Evolutionary conservation across 1,140 invertebrate genomes (phyloP).

Genomic region (Tetraneura akinire): DNA sequence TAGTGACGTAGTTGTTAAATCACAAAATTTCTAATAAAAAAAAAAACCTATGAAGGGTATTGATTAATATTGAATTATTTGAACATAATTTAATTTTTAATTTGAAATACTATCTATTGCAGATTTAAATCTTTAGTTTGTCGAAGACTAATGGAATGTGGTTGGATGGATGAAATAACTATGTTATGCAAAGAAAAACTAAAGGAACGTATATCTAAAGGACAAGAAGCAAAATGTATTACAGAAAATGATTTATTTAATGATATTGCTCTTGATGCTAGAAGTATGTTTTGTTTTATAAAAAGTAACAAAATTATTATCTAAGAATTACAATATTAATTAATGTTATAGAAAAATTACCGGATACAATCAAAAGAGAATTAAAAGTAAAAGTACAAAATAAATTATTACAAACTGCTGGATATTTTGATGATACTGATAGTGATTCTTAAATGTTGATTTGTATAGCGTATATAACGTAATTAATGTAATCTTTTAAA

Average conservation of each 20-base stretch:
- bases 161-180: conserved; percentile 42
- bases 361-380: conserved; percentile 46
- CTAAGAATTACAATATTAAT: background rate
- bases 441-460: conserved; percentile 40
- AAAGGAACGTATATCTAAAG: conserved; percentile 19
- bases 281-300: conserved; percentile 25
- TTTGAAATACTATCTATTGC: background rate
- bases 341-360: conserved; percentile 24
- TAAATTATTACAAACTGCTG: conserved; percentile 40
- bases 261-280: conserved; percentile 42
- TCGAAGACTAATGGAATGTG: conserved; percentile 37
- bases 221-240: conserved; percentile 12
- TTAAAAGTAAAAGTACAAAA: conserved; percentile 47
- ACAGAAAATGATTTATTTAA: conserved; percentile 45
- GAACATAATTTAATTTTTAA: background rate
- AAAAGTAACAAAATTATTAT: too few species aligned
- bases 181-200: conserved; percentile 44
- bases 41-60: background rate
- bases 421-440: conserved; percentile 46
- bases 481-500: too few species aligned
- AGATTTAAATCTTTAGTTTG: conserved; percentile 46
- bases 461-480: too few species aligned
- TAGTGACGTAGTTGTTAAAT: too few species aligned
- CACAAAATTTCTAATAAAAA: background rate
- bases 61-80: background rate